Evolutionary conservation across 1,140 invertebrate species (phyloP), one percentile per base, ranked within the genome.

Genomic region (Drosophila obscura): DNA sequence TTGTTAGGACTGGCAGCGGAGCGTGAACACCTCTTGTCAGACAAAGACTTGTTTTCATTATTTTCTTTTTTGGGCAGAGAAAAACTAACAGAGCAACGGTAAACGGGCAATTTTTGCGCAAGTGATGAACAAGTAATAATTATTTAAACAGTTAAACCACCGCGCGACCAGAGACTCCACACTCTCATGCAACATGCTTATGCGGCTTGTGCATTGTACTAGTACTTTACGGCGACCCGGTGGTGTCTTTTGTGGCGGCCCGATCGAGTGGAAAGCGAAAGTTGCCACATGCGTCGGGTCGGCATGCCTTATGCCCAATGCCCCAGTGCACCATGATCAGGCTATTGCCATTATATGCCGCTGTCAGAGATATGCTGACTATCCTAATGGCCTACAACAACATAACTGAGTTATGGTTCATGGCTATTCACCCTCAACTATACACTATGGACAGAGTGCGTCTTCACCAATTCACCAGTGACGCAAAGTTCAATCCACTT

Each of bases 71-170:
- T 69, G 52, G 73, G 60, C 28, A 44, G 68, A 71, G 59, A 64
- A 75, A 74, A 76, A 76, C 73, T 76, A 76, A 77, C 74, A 74
- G 67, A 76, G 73, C 63, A 76, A 77, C 74, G 74, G 74, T 77
- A 61, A 77, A 77, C 71, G 65, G 73, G 63, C 74, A 77, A 77
- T 77, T 77, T 71, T 77, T 64, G 74, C 74, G 74, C 74, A 64
- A 77, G 64, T 77, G 73, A 77, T 57, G 67, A 77, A 77, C 73
- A 77, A 77, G 74, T 77, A 77, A 77, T 77, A 77, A 77, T 77
- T 77, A 64, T 77, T 77, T 77, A 77, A 77, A 77, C 74, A 76
- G 74, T 76, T 76, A 76, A 74, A 55, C 61, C 73, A 28, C 43
- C 31, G 44, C 50, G 16, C 51, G 16, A 16, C 9, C 45, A 48